Conservation (phyloP, 2,113 vertebrate genomes). For the Cranoglanis bouderius region DNA sequence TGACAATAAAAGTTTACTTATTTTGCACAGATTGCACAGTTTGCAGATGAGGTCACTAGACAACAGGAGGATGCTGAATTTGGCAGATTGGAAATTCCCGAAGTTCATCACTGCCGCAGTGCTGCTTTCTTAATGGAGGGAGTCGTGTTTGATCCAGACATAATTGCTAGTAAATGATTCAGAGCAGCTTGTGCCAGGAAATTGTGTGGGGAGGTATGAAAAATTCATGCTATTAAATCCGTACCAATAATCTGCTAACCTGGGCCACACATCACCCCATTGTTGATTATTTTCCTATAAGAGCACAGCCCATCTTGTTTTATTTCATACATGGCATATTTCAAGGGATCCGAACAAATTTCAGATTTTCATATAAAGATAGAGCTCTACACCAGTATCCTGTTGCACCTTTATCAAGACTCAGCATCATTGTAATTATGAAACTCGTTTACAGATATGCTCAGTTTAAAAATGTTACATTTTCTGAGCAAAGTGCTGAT, state of each 20-base stretch:
- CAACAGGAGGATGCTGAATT: slow-evolving; percentile 16
- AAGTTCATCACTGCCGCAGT: not conserved
- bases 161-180: not conserved
- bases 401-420: not conserved
- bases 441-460: not conserved
- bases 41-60: not conserved
- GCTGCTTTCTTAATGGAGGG: slow-evolving; percentile 2
- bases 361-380: not conserved
- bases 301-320: not conserved
- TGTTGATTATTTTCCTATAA: not conserved
- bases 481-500: slow-evolving; percentile 1
- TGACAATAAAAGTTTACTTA: not conserved
- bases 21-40: slow-evolving; percentile 16
- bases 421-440: not conserved
- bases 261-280: not conserved
- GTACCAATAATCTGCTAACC: not conserved
- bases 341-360: not conserved
- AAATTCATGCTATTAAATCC: not conserved
- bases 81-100: not conserved
- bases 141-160: not conserved
- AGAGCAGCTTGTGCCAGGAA: not conserved
- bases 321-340: not conserved
- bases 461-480: not conserved
- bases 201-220: not conserved
- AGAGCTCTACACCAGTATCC: not conserved